Percentiles rank a stretch among this genome's conserved stretches.
These are phyloP conservation scores for Trisateles emortualis DNA, from an alignment of 2,888 invertebrate species.

Conservation along the genomic window DNA sequence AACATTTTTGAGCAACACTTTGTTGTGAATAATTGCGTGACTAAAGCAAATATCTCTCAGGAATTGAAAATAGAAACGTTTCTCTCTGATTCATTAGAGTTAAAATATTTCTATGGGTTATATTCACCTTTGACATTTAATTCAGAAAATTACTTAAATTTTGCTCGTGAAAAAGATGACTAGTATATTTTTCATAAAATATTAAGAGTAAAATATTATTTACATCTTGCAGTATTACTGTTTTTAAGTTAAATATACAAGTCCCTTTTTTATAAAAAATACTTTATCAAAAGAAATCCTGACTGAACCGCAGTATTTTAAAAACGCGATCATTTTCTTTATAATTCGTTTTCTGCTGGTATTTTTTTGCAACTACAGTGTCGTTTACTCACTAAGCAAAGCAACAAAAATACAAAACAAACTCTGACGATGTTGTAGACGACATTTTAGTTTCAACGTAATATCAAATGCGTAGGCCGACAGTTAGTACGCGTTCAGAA, in stretches of 20 bases:
- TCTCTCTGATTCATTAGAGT: slow-evolving; percentile 26
- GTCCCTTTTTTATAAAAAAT: slow-evolving; percentile 16
- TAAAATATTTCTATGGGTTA: background rate
- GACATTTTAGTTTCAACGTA: slow-evolving; percentile 22
- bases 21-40: slow-evolving; percentile 35
- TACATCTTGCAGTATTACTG: too few relatives aligned
- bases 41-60: slow-evolving; percentile 27
- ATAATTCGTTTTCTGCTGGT: slow-evolving; percentile 8
- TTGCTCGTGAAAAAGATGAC: too few relatives aligned
- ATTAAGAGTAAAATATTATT: too few relatives aligned
- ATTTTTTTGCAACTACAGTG: slow-evolving; percentile 2
- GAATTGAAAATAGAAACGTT: slow-evolving; percentile 28
- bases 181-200: too few relatives aligned
- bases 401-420: background rate
- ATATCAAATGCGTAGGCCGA: slow-evolving; percentile 24
- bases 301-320: slow-evolving; percentile 10
- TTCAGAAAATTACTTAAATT: too few relatives aligned
- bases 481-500: slow-evolving; percentile 32
- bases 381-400: background rate
- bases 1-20: slow-evolving; percentile 24
- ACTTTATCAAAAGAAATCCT: slow-evolving; percentile 28
- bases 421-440: slow-evolving; percentile 1
- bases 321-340: slow-evolving; percentile 29
- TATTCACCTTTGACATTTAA: background rate
- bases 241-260: background rate